A percentile compares a stretch with the other conserved stretches of the same genome.
phyloP scores from a whole-genome alignment of 2,113 vertebrate genomes.

The Phaethon lepturus region DNA sequence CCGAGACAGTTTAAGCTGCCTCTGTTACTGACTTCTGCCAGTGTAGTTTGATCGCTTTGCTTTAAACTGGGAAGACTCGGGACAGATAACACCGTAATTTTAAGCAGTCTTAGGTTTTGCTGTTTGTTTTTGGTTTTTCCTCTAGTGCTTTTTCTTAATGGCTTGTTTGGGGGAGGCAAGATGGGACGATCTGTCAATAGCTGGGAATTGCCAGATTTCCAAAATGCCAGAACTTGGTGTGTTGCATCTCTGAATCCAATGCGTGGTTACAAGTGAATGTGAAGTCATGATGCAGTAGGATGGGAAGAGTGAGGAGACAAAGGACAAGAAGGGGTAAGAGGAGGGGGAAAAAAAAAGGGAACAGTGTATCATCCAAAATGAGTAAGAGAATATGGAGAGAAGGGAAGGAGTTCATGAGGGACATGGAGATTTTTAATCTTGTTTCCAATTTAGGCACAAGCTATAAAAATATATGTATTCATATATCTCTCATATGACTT shows the following conservation, averaged over 20 bases:
- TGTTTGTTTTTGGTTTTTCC: neutral
- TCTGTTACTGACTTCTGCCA: neutral
- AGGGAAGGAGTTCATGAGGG: neutral
- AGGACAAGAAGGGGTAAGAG: neutral
- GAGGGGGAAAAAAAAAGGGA: neutral
- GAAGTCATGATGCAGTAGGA: neutral
- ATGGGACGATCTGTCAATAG: neutral
- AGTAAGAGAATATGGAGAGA: neutral
- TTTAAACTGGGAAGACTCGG: neutral
- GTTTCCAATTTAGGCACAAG: neutral
- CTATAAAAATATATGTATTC: neutral
- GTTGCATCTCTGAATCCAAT: neutral
- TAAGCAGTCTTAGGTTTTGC: neutral
- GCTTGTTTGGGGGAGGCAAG: neutral
- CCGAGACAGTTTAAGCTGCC: neutral
- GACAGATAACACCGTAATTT: neutral
- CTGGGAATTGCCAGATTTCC: neutral
- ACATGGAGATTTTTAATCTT: neutral
- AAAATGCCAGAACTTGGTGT: neutral
- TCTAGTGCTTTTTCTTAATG: neutral
- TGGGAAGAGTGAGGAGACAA: neutral
- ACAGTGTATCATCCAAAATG: neutral
- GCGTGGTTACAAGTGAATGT: accelerated
- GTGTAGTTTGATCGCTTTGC: neutral
- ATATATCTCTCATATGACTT: slow-evolving; percentile 33